Conservation (phyloP, 2,797 vertebrate genomes). For the Thunnus albacares region DNA sequence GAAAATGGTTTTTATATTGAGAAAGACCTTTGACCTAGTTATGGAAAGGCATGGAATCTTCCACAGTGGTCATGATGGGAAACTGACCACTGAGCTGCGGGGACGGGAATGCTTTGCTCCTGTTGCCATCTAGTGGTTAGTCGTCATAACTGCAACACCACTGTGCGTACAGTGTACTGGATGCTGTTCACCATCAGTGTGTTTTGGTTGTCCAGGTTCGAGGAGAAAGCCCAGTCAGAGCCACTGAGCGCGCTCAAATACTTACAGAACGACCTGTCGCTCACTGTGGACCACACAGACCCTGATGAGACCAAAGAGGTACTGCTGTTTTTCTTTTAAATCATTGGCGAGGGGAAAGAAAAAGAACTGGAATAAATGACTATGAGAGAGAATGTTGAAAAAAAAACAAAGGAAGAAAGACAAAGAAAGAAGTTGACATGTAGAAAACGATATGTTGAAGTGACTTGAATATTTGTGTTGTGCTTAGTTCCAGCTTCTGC, state of each 20-base stretch:
- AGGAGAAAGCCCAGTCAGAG: constrained; percentile 97
- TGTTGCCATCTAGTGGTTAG: constrained; percentile 68
- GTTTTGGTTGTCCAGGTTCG: constrained; percentile 88
- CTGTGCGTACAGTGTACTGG: neutral
- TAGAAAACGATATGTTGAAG: neutral
- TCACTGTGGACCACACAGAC: constrained; percentile 98
- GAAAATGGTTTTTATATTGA: too few species aligned
- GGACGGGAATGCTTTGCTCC: neutral
- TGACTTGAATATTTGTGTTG: constrained; percentile 38
- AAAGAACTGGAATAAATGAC: neutral
- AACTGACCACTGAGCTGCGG: neutral
- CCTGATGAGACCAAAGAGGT: constrained; percentile 99
- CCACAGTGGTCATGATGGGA: neutral
- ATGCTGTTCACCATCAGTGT: constrained; percentile 11
- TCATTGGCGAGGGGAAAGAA: neutral
- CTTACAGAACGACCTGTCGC: constrained; percentile 96
- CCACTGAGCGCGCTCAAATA: constrained; percentile 97
- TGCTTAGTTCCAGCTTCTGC: constrained; percentile 96
- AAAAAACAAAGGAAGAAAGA: too few species aligned
- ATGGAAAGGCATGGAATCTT: neutral
- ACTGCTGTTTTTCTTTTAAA: neutral
- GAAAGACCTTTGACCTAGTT: too few species aligned
- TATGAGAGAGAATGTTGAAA: neutral
- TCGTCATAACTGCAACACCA: constrained; percentile 22
- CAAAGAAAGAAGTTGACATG: too few species aligned